Evolutionary conservation across 2,888 invertebrate species (phyloP).

Genomic region (Eristalis pertinax): DNA sequence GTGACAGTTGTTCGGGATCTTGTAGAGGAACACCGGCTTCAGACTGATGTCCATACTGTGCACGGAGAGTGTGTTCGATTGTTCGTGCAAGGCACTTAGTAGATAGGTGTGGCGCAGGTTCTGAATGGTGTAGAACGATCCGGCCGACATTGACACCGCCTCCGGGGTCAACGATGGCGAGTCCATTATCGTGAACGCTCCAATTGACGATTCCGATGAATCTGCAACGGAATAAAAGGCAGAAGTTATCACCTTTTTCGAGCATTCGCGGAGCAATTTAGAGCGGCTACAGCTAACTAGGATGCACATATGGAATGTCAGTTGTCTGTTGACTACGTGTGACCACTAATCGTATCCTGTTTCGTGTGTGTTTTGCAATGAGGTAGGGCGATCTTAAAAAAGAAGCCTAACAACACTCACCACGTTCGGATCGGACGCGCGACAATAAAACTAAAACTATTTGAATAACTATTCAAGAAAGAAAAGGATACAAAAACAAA

Average conservation of each 20-base stretch:
- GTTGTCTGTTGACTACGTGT: not conserved
- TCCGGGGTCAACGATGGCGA: slow-evolving; percentile 80
- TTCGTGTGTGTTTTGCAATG: not conserved
- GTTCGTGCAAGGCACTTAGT: slow-evolving; percentile 80
- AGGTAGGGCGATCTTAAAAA: not conserved
- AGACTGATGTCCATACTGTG: slow-evolving; percentile 86
- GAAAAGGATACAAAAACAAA: slow-evolving; percentile 56
- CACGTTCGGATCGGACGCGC: slow-evolving; percentile 75
- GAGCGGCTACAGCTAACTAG: not conserved
- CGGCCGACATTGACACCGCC: slow-evolving; percentile 78
- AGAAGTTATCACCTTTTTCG: not conserved
- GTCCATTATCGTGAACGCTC: slow-evolving; percentile 80
- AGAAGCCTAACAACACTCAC: slow-evolving; percentile 75
- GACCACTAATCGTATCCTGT: not conserved
- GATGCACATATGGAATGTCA: not conserved
- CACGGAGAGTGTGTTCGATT: slow-evolving; percentile 81
- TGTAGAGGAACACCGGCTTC: slow-evolving; percentile 87
- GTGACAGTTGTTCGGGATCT: slow-evolving; percentile 85
- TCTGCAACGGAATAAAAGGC: slow-evolving; percentile 75
- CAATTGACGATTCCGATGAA: slow-evolving; percentile 77
- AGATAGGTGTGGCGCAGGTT: slow-evolving; percentile 80
- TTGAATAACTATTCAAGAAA: slow-evolving; percentile 75
- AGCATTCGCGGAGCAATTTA: no score
- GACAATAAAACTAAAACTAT: slow-evolving; percentile 76
- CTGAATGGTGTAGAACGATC: slow-evolving; percentile 81